Conservation (phyloP, 2,113 vertebrate species). For the Gymnobelideus leadbeateri region DNA sequence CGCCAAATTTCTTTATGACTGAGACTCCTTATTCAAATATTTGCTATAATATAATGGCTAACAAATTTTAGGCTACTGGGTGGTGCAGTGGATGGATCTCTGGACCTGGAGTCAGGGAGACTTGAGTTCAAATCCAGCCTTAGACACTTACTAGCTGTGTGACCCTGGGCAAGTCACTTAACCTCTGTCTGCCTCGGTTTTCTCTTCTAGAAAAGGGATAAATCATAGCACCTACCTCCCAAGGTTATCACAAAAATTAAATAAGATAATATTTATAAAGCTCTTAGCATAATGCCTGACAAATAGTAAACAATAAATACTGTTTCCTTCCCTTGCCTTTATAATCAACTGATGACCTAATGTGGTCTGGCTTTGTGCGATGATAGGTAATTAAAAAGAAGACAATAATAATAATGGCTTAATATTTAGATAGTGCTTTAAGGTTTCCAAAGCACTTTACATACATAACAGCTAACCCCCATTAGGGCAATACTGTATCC, state of each 20-base stretch:
- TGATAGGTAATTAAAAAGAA: not conserved
- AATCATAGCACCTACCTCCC: not conserved
- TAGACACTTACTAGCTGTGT: too few species aligned
- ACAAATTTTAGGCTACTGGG: not conserved
- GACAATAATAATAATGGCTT: not conserved
- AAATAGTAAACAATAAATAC: not conserved
- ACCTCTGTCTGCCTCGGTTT: not conserved
- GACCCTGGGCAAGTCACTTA: not conserved
- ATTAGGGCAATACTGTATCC: not conserved
- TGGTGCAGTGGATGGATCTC: not conserved
- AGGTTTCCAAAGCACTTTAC: not conserved
- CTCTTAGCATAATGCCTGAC: not conserved
- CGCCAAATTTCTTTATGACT: not conserved
- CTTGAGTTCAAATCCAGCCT: not conserved
- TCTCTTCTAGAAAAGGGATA: not conserved
- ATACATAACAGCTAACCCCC: not conserved
- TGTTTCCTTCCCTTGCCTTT: not conserved
- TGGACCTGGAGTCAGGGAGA: not conserved
- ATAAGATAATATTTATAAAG: not conserved
- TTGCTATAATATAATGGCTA: not conserved
- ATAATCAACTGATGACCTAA: not conserved
- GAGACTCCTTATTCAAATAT: not conserved
- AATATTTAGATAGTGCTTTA: not conserved
- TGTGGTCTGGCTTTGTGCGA: not conserved
- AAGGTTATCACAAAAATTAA: not conserved